phyloP scores from a whole-genome alignment of 2,113 vertebrate species.

The Hippolais icterina region DNA sequence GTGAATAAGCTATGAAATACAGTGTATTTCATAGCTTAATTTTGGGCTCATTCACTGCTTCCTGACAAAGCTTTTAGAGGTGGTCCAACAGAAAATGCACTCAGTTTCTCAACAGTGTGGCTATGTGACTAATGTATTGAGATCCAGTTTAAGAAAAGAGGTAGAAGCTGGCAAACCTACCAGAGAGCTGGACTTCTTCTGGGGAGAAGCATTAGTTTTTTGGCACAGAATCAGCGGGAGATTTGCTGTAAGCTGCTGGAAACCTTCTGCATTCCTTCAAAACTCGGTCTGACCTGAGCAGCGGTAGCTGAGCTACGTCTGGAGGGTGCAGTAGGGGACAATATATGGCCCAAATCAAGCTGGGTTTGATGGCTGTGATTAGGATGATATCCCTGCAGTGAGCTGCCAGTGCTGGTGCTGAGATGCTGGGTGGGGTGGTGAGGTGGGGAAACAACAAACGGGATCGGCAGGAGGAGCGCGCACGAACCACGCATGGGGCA shows the following conservation, averaged over 20 bases:
- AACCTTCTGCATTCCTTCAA: not conserved
- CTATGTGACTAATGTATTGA: not conserved
- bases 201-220: not conserved
- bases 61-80: not conserved
- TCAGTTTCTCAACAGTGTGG: not conserved
- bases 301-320: not conserved
- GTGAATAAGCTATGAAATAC: not conserved
- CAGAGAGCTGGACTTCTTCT: not conserved
- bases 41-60: not conserved
- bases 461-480: not conserved
- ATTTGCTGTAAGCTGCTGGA: not conserved
- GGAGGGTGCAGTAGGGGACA: accelerated
- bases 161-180: not conserved
- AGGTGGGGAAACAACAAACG: accelerated
- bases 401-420: not conserved
- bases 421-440: not conserved
- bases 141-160: not conserved
- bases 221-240: not conserved
- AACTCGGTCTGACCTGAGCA: not conserved
- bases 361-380: not conserved
- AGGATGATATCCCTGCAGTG: not conserved
- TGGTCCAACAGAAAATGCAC: not conserved
- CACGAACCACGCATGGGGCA: not conserved
- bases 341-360: not conserved
- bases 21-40: not conserved